phyloP scores from a whole-genome alignment of 1,140 invertebrate genomes.

The Chironomus tepperi region DNA sequence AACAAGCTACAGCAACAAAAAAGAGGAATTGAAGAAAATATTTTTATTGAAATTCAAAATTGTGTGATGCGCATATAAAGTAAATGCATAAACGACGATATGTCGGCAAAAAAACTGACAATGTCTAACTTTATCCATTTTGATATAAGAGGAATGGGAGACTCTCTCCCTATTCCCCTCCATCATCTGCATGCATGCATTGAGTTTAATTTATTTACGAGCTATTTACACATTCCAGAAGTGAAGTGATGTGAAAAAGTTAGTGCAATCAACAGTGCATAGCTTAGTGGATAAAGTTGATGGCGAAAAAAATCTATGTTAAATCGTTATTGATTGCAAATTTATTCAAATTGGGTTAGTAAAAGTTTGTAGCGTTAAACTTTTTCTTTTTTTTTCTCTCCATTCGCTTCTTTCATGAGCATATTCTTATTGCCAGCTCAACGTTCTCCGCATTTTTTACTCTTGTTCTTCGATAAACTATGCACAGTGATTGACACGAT shows the following conservation, averaged over 20 bases:
- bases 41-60: too few species aligned
- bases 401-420: not conserved
- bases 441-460: not conserved
- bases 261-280: not conserved
- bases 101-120: not conserved
- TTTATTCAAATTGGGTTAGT: slow-evolving; percentile 24
- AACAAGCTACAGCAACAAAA: too few species aligned
- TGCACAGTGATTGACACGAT: slow-evolving; percentile 6
- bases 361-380: not conserved
- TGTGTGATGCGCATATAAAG: not conserved
- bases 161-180: too few species aligned
- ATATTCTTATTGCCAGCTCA: not conserved
- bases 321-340: slow-evolving; percentile 23
- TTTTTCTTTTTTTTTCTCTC: not conserved
- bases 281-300: not conserved
- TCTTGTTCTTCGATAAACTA: not conserved
- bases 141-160: not conserved
- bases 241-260: not conserved
- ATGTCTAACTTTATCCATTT: not conserved
- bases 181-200: not conserved
- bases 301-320: not conserved
- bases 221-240: slow-evolving; percentile 22
- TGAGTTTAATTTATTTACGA: slow-evolving; percentile 7
- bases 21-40: too few species aligned
- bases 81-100: not conserved